phyloP scores from a whole-genome alignment of 1,140 invertebrate genomes.

The Caerostris extrusa region DNA sequence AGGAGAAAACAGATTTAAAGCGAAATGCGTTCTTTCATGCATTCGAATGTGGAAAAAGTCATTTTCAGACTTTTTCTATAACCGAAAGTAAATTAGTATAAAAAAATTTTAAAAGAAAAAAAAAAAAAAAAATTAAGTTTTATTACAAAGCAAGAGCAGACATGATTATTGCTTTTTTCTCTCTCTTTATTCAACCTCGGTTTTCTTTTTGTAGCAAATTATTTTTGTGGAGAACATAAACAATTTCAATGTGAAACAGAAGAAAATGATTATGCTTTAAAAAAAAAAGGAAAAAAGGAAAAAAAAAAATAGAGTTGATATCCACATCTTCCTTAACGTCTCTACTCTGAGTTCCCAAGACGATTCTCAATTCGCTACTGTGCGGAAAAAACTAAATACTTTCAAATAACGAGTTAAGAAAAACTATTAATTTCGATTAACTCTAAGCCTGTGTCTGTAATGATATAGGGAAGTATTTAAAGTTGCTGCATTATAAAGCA shows the following conservation, averaged over 20 bases:
- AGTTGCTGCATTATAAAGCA: too few species aligned
- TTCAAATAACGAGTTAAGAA: not conserved
- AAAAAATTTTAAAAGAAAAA: not conserved
- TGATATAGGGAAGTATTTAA: too few species aligned
- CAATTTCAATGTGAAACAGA: slow-evolving; percentile 7
- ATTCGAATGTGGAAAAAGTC: not conserved
- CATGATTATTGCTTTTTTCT: not conserved
- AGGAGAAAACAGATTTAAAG: slow-evolving; percentile 56
- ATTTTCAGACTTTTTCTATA: slow-evolving; percentile 41
- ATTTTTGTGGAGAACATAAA: slow-evolving; percentile 27
- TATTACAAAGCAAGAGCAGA: slow-evolving; percentile 26
- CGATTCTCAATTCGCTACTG: not conserved
- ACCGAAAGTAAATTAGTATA: slow-evolving; percentile 59
- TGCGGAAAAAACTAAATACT: not conserved
- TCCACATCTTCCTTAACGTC: not conserved
- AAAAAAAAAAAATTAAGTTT: slow-evolving; percentile 5
- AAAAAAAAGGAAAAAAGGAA: not conserved
- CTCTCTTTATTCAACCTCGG: not conserved
- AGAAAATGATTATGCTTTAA: slow-evolving; percentile 7
- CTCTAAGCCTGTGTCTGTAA: not conserved
- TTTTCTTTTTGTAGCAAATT: not conserved
- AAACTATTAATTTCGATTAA: slow-evolving; percentile 38
- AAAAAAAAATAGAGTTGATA: not conserved
- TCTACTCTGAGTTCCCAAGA: not conserved
- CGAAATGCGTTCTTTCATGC: not conserved